Evolutionary conservation across 2,113 vertebrate species (phyloP).

Genomic region (Anarhynchus alexandrinus): DNA sequence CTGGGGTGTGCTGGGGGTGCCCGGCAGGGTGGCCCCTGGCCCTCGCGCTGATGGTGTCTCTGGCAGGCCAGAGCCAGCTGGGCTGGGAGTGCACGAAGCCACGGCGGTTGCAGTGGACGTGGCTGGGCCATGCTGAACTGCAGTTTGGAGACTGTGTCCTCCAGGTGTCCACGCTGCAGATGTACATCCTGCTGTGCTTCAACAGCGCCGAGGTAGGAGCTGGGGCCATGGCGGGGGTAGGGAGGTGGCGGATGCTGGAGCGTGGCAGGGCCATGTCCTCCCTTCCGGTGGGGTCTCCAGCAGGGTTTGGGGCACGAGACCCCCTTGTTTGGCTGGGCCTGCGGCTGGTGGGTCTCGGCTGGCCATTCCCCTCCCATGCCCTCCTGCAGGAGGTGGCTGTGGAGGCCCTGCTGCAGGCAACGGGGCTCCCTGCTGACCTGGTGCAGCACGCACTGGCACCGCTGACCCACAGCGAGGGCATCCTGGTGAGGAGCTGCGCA

Average conservation of each 20-base stretch:
- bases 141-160: conserved; percentile 80
- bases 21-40: fast-evolving
- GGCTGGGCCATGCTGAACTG: conserved; percentile 89
- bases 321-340: fast-evolving
- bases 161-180: conserved; percentile 91
- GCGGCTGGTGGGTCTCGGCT: neutral
- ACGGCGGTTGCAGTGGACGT: conserved; percentile 89
- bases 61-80: conserved; percentile 80
- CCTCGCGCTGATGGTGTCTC: fast-evolving
- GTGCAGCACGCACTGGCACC: conserved; percentile 82
- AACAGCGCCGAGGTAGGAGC: conserved; percentile 77
- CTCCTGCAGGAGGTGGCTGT: conserved; percentile 76
- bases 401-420: conserved; percentile 72
- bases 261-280: fast-evolving
- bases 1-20: neutral
- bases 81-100: conserved; percentile 68
- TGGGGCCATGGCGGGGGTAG: fast-evolving
- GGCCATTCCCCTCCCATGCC: fast-evolving
- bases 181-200: conserved; percentile 91
- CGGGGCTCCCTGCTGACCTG: conserved; percentile 73
- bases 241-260: neutral
- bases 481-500: conserved; percentile 61
- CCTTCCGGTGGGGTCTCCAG: neutral
- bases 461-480: conserved; percentile 73
- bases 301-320: fast-evolving